Evolutionary conservation across 2,113 vertebrate species (phyloP).

Genomic region (Smithornis capensis): DNA sequence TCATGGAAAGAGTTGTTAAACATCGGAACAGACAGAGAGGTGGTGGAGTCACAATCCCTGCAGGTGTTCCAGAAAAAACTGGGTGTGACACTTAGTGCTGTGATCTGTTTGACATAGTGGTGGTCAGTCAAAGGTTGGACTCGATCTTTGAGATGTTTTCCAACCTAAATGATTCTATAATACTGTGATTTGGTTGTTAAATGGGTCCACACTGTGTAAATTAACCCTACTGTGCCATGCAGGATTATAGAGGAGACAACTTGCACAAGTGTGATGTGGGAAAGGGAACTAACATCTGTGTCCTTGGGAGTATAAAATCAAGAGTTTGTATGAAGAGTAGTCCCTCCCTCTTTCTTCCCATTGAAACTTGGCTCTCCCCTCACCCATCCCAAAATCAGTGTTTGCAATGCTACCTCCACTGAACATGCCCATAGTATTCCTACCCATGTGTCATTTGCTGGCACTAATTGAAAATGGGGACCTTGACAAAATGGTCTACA

Average conservation of each 20-base stretch:
- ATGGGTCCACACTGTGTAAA: background rate
- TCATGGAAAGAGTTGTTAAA: background rate
- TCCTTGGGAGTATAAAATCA: background rate
- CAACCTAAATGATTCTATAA: background rate
- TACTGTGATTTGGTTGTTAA: background rate
- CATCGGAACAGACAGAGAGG: background rate
- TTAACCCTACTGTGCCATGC: background rate
- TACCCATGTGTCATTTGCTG: background rate
- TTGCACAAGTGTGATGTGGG: background rate
- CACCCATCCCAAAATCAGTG: background rate
- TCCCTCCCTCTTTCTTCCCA: background rate
- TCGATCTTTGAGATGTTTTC: background rate
- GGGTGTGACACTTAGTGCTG: background rate
- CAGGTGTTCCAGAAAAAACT: background rate
- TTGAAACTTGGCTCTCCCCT: background rate
- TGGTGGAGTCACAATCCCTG: background rate
- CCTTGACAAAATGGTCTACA: conserved; percentile 22
- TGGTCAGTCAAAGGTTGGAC: background rate
- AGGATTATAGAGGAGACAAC: background rate
- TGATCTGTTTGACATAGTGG: background rate
- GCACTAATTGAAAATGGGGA: conserved; percentile 5
- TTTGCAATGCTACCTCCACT: background rate
- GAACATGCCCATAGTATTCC: background rate
- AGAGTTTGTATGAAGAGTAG: background rate
- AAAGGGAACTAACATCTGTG: background rate